Conservation (phyloP, 2,888 invertebrate genomes). For the Meiosimyza decipiens region DNA sequence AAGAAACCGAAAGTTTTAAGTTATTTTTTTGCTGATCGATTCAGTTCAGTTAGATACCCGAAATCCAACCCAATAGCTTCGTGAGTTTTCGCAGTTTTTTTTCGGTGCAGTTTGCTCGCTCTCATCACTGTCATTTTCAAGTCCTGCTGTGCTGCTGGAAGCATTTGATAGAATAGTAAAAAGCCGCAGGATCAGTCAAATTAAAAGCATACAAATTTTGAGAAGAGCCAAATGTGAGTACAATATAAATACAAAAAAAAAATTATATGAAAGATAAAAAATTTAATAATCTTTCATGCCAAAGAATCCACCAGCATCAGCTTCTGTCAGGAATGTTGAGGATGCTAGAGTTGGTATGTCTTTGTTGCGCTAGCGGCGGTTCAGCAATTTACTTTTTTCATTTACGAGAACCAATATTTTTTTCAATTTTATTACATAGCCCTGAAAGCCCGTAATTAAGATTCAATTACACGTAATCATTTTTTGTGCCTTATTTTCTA, state of each 20-base stretch:
- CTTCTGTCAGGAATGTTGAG: background rate
- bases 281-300: constrained; percentile 1
- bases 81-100: too few relatives aligned
- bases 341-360: background rate
- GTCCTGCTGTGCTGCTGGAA: background rate
- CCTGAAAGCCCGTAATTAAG: constrained; percentile 41
- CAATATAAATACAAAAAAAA: background rate
- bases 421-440: background rate
- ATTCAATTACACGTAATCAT: constrained; percentile 42
- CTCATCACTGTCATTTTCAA: background rate
- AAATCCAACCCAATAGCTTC: background rate
- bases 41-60: background rate
- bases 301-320: background rate
- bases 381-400: too few relatives aligned
- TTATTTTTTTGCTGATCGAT: too few relatives aligned
- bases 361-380: background rate
- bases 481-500: constrained; percentile 36
- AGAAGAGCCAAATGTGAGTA: background rate
- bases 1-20: too few relatives aligned
- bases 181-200: constrained; percentile 22
- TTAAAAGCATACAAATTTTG: background rate
- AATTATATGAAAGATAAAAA: background rate
- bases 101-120: too few relatives aligned
- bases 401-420: too few relatives aligned
- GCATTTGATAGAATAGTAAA: background rate